Base-by-base conservation (phyloP, 2,797 vertebrate genomes). In the Rhynchonycteris naso region DNA sequence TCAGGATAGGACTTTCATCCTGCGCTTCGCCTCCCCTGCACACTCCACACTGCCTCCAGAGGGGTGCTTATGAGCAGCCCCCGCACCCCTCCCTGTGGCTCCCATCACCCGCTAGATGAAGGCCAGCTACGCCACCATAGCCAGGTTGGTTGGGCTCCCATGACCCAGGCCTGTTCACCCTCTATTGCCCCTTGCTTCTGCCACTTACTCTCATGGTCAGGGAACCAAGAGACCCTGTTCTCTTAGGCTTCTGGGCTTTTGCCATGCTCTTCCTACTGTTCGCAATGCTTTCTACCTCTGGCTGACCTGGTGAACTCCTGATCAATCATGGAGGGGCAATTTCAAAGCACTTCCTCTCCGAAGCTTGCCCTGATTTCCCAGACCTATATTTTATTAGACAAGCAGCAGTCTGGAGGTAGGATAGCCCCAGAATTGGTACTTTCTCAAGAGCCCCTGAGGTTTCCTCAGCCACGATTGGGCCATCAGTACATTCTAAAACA, bases 301-400 rank as follows among this genome's bases (percentile, higher is more conserved):
- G 24, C 4, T 50, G 52, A 38, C 30, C 30, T 52, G 52, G 38
- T 33, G 50, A 74, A 21, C 59, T 82, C 50, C 81, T 72, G 7
- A 33, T 28, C 54, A 38, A 28, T 61, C 63, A 72, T 2, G 0
- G 6, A n/a, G 61, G 50, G 7, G 56, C 56, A 33, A 68, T 56
- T 18, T 22, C 54, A 82, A 69, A 84, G 54, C 35, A 30, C 9
- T 33, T 56, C 47, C 22, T 88, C 76, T 72, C 56, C n/a, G 76
- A 58, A 87, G 76, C 26, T 78, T 80, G 59, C 52, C 50, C 33
- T 33, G 91, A 69, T 38, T 75, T 58, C 66, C 69, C 82, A 21
- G n/a, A n/a, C n/a, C n/a, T 1, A 9, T 18, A 28, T 21, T 91
- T 18, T 18, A 24, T 14, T 61, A 79, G 63, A 43, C 12, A 26